A percentile compares a stretch with the other conserved stretches of the same genome.
Evolutionary conservation across 2,888 invertebrate genomes (phyloP).

Genomic region (Ferdinandea cuprea): DNA sequence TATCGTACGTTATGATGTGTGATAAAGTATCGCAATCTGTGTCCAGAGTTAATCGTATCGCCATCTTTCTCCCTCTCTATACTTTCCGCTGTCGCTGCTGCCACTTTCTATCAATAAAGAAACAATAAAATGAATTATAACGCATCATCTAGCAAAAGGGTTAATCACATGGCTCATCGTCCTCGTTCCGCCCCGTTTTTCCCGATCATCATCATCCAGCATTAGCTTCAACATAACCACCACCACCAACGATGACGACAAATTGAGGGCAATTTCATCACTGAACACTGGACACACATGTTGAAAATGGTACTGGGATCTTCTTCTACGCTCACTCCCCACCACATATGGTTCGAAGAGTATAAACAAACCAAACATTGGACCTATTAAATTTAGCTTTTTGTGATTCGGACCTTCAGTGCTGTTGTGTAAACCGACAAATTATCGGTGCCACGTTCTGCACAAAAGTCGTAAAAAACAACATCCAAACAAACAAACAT

Average conservation of each 20-base stretch:
- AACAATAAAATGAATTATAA: constrained; percentile 55
- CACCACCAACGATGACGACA: constrained; percentile 30
- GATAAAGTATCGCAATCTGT: constrained; percentile 56
- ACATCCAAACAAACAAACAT: too few relatives aligned
- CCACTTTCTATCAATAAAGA: constrained; percentile 21
- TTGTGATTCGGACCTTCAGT: constrained; percentile 8
- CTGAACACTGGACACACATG: constrained; percentile 44
- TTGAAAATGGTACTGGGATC: constrained; percentile 17
- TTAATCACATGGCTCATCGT: constrained; percentile 35
- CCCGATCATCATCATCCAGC: not conserved
- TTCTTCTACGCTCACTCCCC: not conserved
- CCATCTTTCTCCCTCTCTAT: not conserved
- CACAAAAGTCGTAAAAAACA: constrained; percentile 22
- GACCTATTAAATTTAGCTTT: not conserved
- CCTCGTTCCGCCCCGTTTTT: not conserved
- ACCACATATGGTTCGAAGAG: not conserved
- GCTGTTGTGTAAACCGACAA: constrained; percentile 37
- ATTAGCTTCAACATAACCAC: not conserved
- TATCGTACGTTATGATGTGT: constrained; percentile 37
- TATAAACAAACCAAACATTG: constrained; percentile 4
- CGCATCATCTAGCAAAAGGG: constrained; percentile 48
- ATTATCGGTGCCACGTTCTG: constrained; percentile 10
- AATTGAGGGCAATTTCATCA: constrained; percentile 52
- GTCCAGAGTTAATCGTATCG: constrained; percentile 41
- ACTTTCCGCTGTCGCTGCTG: not conserved